These are phyloP conservation scores for Ceratosolen fusciceps DNA, from an alignment of 1,140 invertebrate species.

Conservation along the genomic window DNA sequence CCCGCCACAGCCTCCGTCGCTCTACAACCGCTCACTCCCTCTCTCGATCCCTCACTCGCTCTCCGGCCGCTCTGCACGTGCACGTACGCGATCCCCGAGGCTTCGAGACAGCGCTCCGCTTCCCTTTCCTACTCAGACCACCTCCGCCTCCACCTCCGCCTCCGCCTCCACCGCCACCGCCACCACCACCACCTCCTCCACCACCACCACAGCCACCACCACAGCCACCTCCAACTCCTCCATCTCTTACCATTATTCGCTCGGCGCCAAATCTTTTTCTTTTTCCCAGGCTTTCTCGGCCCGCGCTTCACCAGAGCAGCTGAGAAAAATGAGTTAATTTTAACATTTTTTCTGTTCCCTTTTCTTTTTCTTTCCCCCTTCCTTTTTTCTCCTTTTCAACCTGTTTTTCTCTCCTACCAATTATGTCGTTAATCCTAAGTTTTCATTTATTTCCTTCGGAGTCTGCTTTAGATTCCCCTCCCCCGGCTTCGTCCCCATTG, in stretches of 20 bases:
- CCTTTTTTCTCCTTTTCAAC: no score
- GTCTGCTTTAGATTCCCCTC: no score
- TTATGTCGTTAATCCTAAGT: conserved; percentile 34
- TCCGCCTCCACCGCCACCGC: no score
- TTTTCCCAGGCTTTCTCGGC: conserved; percentile 50
- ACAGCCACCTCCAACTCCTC: no score
- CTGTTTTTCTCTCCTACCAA: conserved; percentile 27
- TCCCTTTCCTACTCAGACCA: neutral
- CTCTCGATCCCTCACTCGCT: conserved; percentile 17
- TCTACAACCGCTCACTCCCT: conserved; percentile 40
- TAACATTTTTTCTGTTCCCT: conserved; percentile 46
- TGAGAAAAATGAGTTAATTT: conserved; percentile 51
- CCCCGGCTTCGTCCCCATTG: no score
- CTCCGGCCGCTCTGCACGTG: conserved; percentile 48
- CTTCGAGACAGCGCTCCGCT: conserved; percentile 30
- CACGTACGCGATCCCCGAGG: conserved; percentile 29
- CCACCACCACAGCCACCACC: no score
- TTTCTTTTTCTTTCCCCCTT: no score
- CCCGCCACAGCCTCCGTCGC: conserved; percentile 7
- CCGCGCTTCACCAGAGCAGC: conserved; percentile 26
- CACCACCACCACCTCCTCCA: no score
- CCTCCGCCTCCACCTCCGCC: no score
- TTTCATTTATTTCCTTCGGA: neutral
- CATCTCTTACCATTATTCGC: conserved; percentile 42
- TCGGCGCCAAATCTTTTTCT: conserved; percentile 53